Conservation (phyloP, 2,888 invertebrate genomes). For the Meliscaeva auricollis region DNA sequence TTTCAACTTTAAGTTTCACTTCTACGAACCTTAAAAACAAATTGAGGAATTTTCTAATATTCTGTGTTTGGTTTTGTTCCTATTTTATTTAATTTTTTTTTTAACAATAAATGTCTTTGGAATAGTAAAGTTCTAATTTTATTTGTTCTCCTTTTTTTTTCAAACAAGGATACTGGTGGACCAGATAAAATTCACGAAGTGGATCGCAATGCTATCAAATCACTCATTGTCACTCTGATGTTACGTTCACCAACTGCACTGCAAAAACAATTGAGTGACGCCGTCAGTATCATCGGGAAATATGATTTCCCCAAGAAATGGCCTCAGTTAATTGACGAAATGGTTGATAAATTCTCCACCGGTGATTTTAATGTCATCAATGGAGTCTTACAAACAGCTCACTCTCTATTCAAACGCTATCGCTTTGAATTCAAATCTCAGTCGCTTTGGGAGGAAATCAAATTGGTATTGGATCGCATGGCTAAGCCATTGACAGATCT, state of each 20-base stretch:
- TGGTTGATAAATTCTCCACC: conserved; percentile 95
- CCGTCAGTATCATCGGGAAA: conserved; percentile 97
- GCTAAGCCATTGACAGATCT: conserved; percentile 97
- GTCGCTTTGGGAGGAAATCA: conserved; percentile 97
- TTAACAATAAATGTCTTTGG: too few relatives aligned
- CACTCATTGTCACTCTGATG: conserved; percentile 95
- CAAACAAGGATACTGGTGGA: conserved; percentile 87
- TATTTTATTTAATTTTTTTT: too few relatives aligned
- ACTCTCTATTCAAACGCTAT: conserved; percentile 98
- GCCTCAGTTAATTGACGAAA: conserved; percentile 96
- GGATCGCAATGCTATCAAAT: conserved; percentile 93
- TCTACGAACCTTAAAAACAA: too few relatives aligned
- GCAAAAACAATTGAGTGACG: conserved; percentile 97
- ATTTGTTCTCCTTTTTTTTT: conserved; percentile 9
- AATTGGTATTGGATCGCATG: conserved; percentile 96
- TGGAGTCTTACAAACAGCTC: conserved; percentile 96
- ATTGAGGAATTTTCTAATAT: too few relatives aligned
- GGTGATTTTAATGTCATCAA: conserved; percentile 98
- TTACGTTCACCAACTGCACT: conserved; percentile 94
- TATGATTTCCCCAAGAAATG: conserved; percentile 98
- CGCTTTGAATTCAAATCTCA: conserved; percentile 98
- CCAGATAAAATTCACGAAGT: conserved; percentile 91
- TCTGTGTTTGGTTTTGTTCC: too few relatives aligned
- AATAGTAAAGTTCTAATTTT: too few relatives aligned
- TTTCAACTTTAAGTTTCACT: too few relatives aligned